Percentiles rank a stretch among this genome's conserved stretches.
phyloP scores from a whole-genome alignment of 2,888 invertebrate species.

The Amiota communis region DNA sequence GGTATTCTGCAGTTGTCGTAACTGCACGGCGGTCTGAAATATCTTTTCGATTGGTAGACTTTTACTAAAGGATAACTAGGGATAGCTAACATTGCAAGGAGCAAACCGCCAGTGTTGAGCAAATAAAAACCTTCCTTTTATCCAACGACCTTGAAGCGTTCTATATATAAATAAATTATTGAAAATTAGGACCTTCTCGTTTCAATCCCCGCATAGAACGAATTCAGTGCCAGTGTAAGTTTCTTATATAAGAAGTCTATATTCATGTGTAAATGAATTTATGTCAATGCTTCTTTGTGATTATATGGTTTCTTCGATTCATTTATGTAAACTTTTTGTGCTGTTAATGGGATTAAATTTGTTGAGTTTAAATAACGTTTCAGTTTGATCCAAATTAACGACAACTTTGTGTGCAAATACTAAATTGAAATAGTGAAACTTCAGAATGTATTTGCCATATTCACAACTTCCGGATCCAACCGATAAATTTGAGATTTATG shows the following conservation, averaged over 20 bases:
- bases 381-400: not conserved
- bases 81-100: not conserved
- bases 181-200: no score
- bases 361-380: conserved; percentile 1
- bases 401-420: conserved; percentile 31
- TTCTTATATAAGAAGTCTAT: no score
- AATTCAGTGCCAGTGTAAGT: no score
- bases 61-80: conserved; percentile 7
- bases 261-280: not conserved
- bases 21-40: conserved; percentile 60
- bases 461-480: conserved; percentile 84
- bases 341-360: not conserved
- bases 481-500: conserved; percentile 80
- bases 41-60: not conserved
- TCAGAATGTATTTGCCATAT: conserved; percentile 74
- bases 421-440: conserved; percentile 33
- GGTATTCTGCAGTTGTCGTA: conserved; percentile 59
- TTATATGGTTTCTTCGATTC: not conserved
- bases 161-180: no score
- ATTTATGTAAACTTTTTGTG: not conserved
- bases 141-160: no score
- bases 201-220: no score
- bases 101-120: not conserved
- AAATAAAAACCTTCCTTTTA: not conserved
- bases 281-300: not conserved